Conservation (phyloP, 2,113 vertebrate species). For the Lucifuga dentata region DNA sequence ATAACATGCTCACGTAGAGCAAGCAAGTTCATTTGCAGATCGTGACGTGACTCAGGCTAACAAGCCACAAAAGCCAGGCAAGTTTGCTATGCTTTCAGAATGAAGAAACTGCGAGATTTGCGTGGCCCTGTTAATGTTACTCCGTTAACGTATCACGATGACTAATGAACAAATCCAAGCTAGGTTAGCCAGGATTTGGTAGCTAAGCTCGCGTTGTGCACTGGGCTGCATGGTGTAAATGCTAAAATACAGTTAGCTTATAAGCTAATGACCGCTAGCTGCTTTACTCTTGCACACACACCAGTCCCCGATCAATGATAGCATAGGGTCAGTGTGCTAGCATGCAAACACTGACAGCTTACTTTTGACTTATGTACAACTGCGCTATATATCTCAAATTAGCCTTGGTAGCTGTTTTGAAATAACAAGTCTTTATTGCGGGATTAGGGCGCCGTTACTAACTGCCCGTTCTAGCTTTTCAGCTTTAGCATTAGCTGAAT, state of each 20-base stretch:
- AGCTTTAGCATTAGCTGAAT: slow-evolving; percentile 36
- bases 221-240: no score
- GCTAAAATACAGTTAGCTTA: slow-evolving; percentile 32
- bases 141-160: neutral
- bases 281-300: neutral
- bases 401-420: neutral
- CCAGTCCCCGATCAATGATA: slow-evolving; percentile 40
- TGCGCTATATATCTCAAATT: neutral
- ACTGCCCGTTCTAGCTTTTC: slow-evolving; percentile 7
- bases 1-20: no score
- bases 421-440: neutral
- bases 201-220: slow-evolving; percentile 51
- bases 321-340: slow-evolving; percentile 57
- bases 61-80: neutral
- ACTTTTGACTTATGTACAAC: neutral
- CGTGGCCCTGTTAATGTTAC: neutral
- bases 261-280: slow-evolving; percentile 59
- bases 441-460: neutral
- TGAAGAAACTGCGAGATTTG: neutral
- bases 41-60: neutral
- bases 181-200: slow-evolving; percentile 31
- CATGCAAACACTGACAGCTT: slow-evolving; percentile 32
- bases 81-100: neutral
- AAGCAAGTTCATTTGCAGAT: no score
- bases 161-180: slow-evolving; percentile 11